Conservation (phyloP, 2,797 vertebrate genomes). For the Sphenopsis melanotis region DNA sequence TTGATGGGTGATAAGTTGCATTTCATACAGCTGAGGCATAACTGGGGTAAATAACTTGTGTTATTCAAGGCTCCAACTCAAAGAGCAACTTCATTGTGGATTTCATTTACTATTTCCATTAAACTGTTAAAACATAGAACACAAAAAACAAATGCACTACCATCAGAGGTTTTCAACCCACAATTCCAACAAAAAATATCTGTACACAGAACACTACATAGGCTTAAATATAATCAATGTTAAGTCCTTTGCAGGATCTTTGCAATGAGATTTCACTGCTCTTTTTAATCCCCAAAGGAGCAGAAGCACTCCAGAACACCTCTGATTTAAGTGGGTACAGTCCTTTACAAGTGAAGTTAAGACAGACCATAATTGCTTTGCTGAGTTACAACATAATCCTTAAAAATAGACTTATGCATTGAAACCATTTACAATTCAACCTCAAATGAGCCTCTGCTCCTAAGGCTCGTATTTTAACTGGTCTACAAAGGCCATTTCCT, state of each 20-base stretch:
- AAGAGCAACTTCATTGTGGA: background rate
- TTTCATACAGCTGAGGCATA: background rate
- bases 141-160: background rate
- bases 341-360: background rate
- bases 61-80: background rate
- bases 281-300: background rate
- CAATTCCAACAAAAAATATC: background rate
- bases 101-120: background rate
- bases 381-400: background rate
- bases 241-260: background rate
- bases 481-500: background rate
- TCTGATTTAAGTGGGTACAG: background rate
- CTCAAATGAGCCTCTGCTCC: background rate
- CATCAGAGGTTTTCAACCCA: background rate
- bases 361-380: background rate
- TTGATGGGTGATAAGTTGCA: background rate
- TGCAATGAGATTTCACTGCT: background rate
- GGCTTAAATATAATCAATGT: background rate
- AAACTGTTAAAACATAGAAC: background rate
- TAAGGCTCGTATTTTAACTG: background rate
- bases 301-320: background rate
- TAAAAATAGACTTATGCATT: background rate
- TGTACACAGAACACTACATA: background rate
- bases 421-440: background rate
- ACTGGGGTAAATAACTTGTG: rapidly evolving